Evolutionary conservation across 2,888 invertebrate genomes (phyloP).

Genomic region (Gari tellinella): DNA sequence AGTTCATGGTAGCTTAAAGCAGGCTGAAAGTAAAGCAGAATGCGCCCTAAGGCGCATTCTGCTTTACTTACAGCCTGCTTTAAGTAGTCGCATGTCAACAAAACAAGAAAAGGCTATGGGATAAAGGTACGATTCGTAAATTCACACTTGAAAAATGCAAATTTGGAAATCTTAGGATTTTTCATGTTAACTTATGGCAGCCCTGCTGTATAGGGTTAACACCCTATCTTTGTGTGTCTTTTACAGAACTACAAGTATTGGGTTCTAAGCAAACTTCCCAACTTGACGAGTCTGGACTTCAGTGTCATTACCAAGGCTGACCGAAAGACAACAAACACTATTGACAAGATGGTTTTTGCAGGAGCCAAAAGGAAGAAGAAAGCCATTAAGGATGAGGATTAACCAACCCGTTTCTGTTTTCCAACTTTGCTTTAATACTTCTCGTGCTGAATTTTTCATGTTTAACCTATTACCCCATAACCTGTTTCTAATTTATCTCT

Average conservation of each 20-base stretch:
- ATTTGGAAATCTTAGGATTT: too few species aligned
- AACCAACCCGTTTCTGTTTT: conserved; percentile 1
- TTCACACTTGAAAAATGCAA: too few species aligned
- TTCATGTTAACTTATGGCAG: too few species aligned
- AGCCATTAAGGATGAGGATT: conserved; percentile 55
- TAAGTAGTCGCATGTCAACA: too few species aligned
- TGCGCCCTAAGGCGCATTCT: background rate
- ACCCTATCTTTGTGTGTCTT: background rate
- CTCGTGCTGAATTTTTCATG: too few species aligned
- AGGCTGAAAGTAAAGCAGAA: too few species aligned
- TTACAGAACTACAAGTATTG: conserved; percentile 64
- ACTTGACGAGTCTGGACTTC: conserved; percentile 67
- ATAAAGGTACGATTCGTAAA: too few species aligned
- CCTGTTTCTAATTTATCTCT: too few species aligned
- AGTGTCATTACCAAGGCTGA: conserved; percentile 71
- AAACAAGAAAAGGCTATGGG: too few species aligned
- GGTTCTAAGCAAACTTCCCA: conserved; percentile 64
- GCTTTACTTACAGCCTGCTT: background rate
- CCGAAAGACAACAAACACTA: conserved; percentile 59
- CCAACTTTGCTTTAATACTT: too few species aligned
- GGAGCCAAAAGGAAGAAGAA: conserved; percentile 62
- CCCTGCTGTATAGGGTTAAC: background rate
- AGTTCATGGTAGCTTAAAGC: too few species aligned
- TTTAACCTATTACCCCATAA: too few species aligned
- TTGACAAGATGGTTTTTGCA: conserved; percentile 57